Evolutionary conservation across 2,888 invertebrate species (phyloP), one percentile per base, ranked within the genome.

Genomic region (Drosophila nigricruria): DNA sequence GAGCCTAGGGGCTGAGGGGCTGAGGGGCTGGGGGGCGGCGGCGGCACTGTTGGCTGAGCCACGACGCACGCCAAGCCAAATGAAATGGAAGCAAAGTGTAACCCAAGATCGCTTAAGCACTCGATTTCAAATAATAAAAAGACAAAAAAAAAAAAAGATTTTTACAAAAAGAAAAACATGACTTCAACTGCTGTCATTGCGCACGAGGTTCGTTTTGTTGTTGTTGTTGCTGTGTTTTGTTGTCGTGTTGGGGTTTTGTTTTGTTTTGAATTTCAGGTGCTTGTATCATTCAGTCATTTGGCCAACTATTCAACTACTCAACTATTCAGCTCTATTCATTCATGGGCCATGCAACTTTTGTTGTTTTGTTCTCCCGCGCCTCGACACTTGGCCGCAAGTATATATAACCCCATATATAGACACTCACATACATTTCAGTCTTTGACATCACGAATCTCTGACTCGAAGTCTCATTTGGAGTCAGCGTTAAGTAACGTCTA

Each of bases 181-280:
- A 86, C 84, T 86, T 87, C 90, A 87, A 89, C 77, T 79, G 90
- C 85, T 87, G 86, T 90, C 86, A 87, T 90, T 90, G 90, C 90
- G 78, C 88, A 81, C 78, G 81, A 90, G 77, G 60, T 86, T 73
- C 73, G 50, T 59, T 76, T 50, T 47, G 58, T n/a, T 54, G 27
- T 59, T 67, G 42, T 38, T 71, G 25, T n/a, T 27, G 47, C 2
- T 30, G 18, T 63, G 56, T 61, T 59, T 61, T 72, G 60, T 70
- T 36, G 71, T 76, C 62, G 64, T 71, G 79, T 90, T 74, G 82
- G 76, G 71, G 52, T 67, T 82, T 77, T 89, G 82, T 80, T 90
- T 90, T 88, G 89, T 82, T 85, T 85, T 78, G 77, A 79, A 85
- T 88, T 86, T 87, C 90, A 90, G 90, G 86, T 90, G 90, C 90